Evolutionary conservation across 1,140 invertebrate species (phyloP), one percentile per base, ranked within the genome.

Genomic region (Epicauta chinensis): DNA sequence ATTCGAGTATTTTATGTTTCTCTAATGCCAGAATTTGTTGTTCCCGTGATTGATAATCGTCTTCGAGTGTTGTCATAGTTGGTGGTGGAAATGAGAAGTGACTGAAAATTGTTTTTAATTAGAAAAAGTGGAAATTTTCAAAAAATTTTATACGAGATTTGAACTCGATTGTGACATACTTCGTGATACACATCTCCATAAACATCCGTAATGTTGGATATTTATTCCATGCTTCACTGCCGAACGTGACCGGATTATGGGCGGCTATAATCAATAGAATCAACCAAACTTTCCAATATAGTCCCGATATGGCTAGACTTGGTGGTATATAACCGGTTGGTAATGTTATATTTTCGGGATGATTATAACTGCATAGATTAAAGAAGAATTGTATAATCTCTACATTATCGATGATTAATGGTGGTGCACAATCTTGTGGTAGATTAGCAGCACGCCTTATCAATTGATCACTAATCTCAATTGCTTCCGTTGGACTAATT

Each of bases 141-240:
- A n/a, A n/a, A n/a, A n/a, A n/a, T n/a, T n/a, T n/a, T n/a, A n/a
- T n/a, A n/a, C n/a, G n/a, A n/a, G n/a, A n/a, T n/a, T n/a, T n/a
- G n/a, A n/a, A n/a, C n/a, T n/a, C n/a, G n/a, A n/a, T n/a, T n/a
- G n/a, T n/a, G n/a, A n/a, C n/a, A 41, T 74, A 88, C 81, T 91
- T 94, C 5, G 94, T 98, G 62, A 98, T 97, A 62, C 92, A 94
- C 86, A 95, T 95, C 77, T 98, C 93, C 79, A 97, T 97, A 35
- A 98, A 76, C 52, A 84, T 85, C 60, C 89, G 80, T 41, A 98
- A 76, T 39, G 89, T 97, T n/a, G 93, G 91, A 75, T 96, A 97
- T 54, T 85, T 85, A 61, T 87, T 82, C 86, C 93, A 97, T 16
- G 85, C 91, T 39, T 85, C 73, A 53, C 81, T 80, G 2, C 94